These are phyloP conservation scores for Trichacis sp. DNA, from an alignment of 2,888 invertebrate genomes.

Conservation along the genomic window DNA sequence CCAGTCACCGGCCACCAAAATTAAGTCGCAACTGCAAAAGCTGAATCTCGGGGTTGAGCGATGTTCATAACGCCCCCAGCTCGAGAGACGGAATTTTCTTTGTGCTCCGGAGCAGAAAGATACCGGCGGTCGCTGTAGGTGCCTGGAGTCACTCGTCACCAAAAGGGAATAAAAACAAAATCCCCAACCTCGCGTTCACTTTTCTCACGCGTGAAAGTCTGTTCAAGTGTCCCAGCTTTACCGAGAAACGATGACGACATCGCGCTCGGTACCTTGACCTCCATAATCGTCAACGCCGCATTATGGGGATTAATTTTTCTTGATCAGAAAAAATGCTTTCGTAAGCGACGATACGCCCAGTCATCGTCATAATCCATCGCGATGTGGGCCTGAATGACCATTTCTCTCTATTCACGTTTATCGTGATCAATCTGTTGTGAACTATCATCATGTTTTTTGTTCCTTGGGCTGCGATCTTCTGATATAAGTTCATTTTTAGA, in stretches of 20 bases:
- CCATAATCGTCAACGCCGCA: neutral
- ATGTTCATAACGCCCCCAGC: conserved; percentile 30
- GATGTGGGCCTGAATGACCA: no score
- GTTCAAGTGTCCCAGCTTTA: neutral
- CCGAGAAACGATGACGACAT: conserved; percentile 7
- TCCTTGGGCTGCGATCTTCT: no score
- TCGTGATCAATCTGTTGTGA: no score
- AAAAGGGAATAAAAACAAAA: no score
- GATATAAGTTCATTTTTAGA: no score
- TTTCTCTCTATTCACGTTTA: no score
- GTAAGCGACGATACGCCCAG: neutral
- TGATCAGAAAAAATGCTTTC: neutral
- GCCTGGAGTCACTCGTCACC: no score
- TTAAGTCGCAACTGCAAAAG: conserved; percentile 46
- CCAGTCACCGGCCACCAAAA: conserved; percentile 47
- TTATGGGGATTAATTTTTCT: neutral
- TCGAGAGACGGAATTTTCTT: conserved; percentile 36
- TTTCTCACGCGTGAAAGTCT: conserved; percentile 1
- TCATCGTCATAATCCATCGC: no score
- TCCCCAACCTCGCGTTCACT: no score
- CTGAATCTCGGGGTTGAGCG: conserved; percentile 26
- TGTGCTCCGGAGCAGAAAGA: conserved; percentile 45
- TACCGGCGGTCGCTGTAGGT: no score
- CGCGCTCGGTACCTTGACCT: conserved; percentile 5
- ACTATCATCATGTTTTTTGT: no score